Evolutionary conservation across 1,140 invertebrate genomes (phyloP).

Genomic region (Mamestra configurata): DNA sequence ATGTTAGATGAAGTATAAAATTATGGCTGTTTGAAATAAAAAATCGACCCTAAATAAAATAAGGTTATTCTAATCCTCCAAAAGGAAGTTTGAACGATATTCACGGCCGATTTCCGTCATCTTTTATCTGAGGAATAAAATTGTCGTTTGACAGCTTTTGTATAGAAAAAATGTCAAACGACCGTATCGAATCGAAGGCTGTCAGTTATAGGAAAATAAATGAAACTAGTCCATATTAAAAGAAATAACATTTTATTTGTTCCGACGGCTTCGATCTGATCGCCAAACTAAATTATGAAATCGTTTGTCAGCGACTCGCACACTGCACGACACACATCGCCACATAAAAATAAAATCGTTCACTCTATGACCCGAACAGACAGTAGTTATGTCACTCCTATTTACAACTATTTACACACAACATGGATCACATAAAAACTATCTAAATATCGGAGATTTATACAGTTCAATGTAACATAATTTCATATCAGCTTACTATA

Average conservation of each 20-base stretch:
- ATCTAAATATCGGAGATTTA: conserved; percentile 45
- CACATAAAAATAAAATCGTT: conserved; percentile 52
- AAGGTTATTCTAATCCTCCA: too few relatives aligned
- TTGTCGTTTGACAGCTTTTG: too few relatives aligned
- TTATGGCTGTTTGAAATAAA: too few relatives aligned
- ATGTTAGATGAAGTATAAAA: too few relatives aligned
- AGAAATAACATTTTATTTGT: conserved; percentile 86
- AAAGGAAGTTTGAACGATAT: too few relatives aligned
- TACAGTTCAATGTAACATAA: conserved; percentile 45
- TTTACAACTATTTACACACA: conserved; percentile 50
- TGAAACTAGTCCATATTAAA: conserved; percentile 76
- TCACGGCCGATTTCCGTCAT: too few relatives aligned
- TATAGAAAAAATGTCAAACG: too few relatives aligned
- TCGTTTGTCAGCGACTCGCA: conserved; percentile 8
- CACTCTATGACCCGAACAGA: conserved; percentile 42
- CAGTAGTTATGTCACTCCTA: conserved; percentile 46
- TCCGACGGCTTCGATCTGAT: conserved; percentile 66
- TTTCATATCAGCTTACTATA: conserved; percentile 41
- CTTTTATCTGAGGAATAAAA: too few relatives aligned
- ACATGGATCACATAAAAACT: conserved; percentile 39
- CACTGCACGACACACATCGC: conserved; percentile 7
- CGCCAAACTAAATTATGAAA: conserved; percentile 33
- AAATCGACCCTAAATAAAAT: too few relatives aligned
- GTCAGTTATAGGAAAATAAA: conserved; percentile 40
- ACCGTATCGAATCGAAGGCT: too few relatives aligned